Evolutionary conservation across 2,888 invertebrate genomes (phyloP), one percentile per base, ranked within the genome.

Genomic region (Rhamnusium bicolor): DNA sequence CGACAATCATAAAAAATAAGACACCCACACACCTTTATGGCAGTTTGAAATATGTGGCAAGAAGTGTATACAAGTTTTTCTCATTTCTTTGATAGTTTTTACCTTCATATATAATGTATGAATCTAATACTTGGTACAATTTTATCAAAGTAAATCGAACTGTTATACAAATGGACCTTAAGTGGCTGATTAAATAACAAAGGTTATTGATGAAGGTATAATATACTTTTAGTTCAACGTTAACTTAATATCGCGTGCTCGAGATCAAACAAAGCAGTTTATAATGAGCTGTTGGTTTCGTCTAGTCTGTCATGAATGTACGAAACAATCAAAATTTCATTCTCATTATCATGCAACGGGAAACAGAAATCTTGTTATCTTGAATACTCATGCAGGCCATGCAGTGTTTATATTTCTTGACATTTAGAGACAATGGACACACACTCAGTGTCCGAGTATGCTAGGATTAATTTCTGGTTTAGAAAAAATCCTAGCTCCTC

Each of bases 131-230:
- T 24, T 19, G n/a, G n/a, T 21, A 18, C 18, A 24, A 5, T 40
- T 40, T 10, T 21, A 47, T 19, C 61, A 63, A 49, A 63, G 49
- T 62, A 47, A 16, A 62, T 62, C 29, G 16, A 18, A 10, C 19
- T 24, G 29, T 53, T 12, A 53, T 16, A 24, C n/a, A 53, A 65
- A 16, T 65, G 19, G 53, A n/a, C 29, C 12, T 12, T 19, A 65
- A 65, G 51, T 65, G 65, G 19, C 18, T 32, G 51, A 65, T 65
- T 21, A 53, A 65, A 65, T 65, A 65, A 29, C 32, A 65, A 65
- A 53, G 65, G 53, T 18, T 19, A 53, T 53, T 40, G 53, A 65
- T 53, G 53, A 51, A 32, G 32, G 8, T 6, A 5, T n/a, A 58
- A 24, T 58, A 32, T 53, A 53, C 65, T 53, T 53, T 65, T 18